Conservation (phyloP, 2,888 invertebrate species). For the Allophyes oxyacanthae region DNA sequence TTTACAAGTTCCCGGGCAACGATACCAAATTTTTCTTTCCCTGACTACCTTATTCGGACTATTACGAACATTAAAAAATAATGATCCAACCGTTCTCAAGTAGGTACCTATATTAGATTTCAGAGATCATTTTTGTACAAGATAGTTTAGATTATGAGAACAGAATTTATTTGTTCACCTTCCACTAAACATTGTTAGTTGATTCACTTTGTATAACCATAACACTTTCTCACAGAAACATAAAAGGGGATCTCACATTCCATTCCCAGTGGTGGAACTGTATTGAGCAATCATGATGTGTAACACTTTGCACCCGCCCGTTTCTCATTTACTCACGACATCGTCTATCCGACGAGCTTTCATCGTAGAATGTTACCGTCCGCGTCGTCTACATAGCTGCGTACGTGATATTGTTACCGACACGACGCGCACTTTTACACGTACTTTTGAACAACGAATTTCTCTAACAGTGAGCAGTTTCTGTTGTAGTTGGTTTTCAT, state of each 20-base stretch:
- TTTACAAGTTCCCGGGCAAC: no score
- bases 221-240: no score
- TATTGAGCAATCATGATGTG: slow-evolving; percentile 33
- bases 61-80: no score
- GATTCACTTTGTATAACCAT: no score
- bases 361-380: slow-evolving; percentile 13
- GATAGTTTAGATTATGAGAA: no score
- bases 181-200: no score
- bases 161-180: no score
- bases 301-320: slow-evolving; percentile 4
- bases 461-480: slow-evolving; percentile 15
- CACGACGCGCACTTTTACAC: slow-evolving; percentile 23
- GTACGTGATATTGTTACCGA: slow-evolving; percentile 33
- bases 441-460: slow-evolving; percentile 23
- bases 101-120: no score
- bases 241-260: not conserved
- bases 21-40: no score
- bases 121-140: no score
- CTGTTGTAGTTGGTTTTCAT: not conserved
- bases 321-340: slow-evolving; percentile 36
- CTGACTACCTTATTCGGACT: no score
- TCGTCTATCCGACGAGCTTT: slow-evolving; percentile 8
- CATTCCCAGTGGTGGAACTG: slow-evolving; percentile 5
- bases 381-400: not conserved
- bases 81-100: no score